Conservation (phyloP, 2,888 invertebrate species). For the Meiosimyza decipiens region DNA sequence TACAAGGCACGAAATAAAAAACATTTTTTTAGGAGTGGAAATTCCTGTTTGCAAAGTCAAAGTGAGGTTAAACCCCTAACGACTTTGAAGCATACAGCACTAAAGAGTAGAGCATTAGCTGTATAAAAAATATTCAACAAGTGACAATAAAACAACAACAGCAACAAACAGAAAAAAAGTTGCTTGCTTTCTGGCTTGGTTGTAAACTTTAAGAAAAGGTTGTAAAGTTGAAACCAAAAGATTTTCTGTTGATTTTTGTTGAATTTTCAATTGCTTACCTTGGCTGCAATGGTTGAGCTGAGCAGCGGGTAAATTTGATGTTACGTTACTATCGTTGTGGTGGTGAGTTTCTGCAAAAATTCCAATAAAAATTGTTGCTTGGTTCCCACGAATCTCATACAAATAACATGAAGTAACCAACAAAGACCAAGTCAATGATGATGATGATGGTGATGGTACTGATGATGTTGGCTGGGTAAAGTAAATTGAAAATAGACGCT, state of each 20-base stretch:
- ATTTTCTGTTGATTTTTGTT: conserved; percentile 6
- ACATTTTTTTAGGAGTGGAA: conserved; percentile 61
- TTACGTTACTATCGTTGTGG: background rate
- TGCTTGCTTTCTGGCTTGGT: background rate
- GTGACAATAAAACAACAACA: background rate
- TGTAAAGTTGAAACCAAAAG: conserved; percentile 19
- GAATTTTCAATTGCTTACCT: background rate
- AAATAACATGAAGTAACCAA: too few relatives aligned
- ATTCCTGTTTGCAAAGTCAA: conserved; percentile 58
- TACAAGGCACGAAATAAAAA: conserved; percentile 11
- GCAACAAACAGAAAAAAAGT: conserved; percentile 3
- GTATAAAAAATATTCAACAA: conserved; percentile 5
- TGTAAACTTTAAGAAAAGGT: conserved; percentile 21
- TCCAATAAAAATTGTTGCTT: conserved; percentile 19
- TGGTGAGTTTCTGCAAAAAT: conserved; percentile 27
- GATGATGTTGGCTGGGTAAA: background rate
- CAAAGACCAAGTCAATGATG: background rate
- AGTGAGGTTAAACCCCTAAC: conserved; percentile 9
- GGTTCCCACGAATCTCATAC: conserved; percentile 25
- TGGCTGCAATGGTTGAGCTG: background rate
- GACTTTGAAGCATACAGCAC: too few relatives aligned
- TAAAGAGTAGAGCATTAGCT: background rate
- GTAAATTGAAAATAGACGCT: too few relatives aligned
- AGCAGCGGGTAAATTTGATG: background rate
- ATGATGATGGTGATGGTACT: background rate